phyloP scores from a whole-genome alignment of 2,113 vertebrate species.

The Meriones unguiculatus region DNA sequence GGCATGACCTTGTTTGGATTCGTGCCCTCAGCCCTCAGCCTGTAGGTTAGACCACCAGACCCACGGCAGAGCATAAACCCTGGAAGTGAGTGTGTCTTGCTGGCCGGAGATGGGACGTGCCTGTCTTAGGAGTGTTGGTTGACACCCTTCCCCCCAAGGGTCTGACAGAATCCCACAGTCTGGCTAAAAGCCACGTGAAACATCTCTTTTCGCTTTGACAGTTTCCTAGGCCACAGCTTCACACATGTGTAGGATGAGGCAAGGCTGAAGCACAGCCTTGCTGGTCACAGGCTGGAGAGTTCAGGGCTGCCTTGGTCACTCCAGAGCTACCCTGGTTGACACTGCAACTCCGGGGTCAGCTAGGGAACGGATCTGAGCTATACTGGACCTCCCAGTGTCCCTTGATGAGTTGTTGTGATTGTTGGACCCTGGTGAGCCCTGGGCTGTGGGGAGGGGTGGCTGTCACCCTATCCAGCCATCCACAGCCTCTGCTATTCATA shows the following conservation, averaged over 20 bases:
- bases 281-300: not conserved
- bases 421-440: not conserved
- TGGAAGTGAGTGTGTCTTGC: conserved; percentile 83
- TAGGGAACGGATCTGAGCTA: not conserved
- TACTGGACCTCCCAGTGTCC: not conserved
- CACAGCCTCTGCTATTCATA: not conserved
- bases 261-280: not conserved
- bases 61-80: conserved; percentile 86
- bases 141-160: not conserved
- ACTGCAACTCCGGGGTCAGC: not conserved
- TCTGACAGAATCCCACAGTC: conserved; percentile 41
- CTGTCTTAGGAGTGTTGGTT: conserved; percentile 59
- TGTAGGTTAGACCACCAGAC: conserved; percentile 83
- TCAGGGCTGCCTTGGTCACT: not conserved
- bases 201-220: not conserved
- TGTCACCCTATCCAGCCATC: not conserved
- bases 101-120: conserved; percentile 85
- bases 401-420: not conserved
- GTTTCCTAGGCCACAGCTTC: conserved; percentile 55
- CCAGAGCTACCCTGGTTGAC: too few species aligned
- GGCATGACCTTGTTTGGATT: not conserved
- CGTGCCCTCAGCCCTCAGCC: conserved; percentile 13
- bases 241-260: not conserved
- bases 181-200: conserved; percentile 48
- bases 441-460: not conserved